These are phyloP conservation scores for Pedetes capensis DNA, from an alignment of 2,113 vertebrate genomes.

Conservation along the genomic window DNA sequence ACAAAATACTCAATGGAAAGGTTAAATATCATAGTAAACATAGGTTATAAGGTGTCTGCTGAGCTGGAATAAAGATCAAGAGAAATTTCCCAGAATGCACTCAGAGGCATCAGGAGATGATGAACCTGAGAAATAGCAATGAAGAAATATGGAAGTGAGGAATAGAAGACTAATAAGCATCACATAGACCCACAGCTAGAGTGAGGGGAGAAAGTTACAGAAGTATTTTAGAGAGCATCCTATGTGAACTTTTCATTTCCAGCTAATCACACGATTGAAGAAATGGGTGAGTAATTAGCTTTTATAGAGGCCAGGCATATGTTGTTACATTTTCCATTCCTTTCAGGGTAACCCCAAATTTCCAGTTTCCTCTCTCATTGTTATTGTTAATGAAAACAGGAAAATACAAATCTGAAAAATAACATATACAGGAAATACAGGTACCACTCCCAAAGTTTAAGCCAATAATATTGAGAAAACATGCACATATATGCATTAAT, in stretches of 20 bases:
- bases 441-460: background rate
- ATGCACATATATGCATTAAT: too few relatives aligned
- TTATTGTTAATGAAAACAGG: background rate
- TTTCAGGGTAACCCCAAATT: background rate
- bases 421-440: background rate
- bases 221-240: background rate
- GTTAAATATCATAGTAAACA: slow-evolving; percentile 50
- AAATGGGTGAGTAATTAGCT: background rate
- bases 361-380: background rate
- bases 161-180: too few relatives aligned
- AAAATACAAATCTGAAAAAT: too few relatives aligned
- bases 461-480: background rate
- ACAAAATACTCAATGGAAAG: slow-evolving; percentile 42
- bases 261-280: background rate
- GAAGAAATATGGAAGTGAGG: too few relatives aligned
- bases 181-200: too few relatives aligned
- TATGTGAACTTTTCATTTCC: background rate
- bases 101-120: too few relatives aligned
- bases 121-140: too few relatives aligned
- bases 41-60: background rate
- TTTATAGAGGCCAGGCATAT: background rate
- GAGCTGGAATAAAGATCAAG: too few relatives aligned
- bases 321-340: background rate
- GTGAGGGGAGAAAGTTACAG: too few relatives aligned
- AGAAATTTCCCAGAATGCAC: too few relatives aligned